phyloP scores from a whole-genome alignment of 2,113 vertebrate species.

The Athene cunicularia region DNA sequence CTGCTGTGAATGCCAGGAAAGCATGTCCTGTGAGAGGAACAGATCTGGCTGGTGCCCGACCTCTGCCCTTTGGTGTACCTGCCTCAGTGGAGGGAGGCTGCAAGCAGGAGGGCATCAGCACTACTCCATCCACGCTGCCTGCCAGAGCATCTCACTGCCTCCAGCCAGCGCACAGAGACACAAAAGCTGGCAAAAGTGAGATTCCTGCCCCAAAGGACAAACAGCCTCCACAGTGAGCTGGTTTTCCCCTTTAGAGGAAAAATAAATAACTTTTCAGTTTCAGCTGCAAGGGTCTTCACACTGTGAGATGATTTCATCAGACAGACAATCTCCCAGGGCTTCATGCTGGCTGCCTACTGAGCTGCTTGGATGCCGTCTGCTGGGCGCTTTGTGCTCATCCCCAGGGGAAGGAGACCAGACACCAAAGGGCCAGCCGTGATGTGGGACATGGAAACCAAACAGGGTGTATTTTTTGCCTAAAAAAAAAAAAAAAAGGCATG shows the following conservation, averaged over 20 bases:
- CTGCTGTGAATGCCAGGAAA: not conserved
- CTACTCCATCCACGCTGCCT: not conserved
- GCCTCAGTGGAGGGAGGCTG: not conserved
- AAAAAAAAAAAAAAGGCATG: not conserved
- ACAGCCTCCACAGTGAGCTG: not conserved
- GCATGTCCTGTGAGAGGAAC: rapidly evolving
- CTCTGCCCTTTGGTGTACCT: not conserved
- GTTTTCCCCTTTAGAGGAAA: not conserved
- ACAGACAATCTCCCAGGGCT: not conserved
- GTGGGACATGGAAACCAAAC: rapidly evolving
- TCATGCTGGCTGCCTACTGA: not conserved
- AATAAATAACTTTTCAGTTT: constrained; percentile 44
- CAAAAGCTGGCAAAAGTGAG: not conserved
- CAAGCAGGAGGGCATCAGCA: not conserved
- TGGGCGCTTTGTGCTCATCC: not conserved
- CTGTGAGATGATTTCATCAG: not conserved
- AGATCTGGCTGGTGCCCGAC: rapidly evolving
- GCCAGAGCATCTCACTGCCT: not conserved
- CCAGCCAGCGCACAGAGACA: rapidly evolving
- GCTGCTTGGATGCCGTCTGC: not conserved
- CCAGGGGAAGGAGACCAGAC: not conserved
- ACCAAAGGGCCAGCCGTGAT: not conserved
- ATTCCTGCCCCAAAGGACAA: not conserved
- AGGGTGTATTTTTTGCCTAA: not conserved
- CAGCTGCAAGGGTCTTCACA: not conserved